Percentiles rank a stretch among this genome's conserved stretches.
Conservation (phyloP, 2,113 vertebrate species). For the Promerops cafer region DNA sequence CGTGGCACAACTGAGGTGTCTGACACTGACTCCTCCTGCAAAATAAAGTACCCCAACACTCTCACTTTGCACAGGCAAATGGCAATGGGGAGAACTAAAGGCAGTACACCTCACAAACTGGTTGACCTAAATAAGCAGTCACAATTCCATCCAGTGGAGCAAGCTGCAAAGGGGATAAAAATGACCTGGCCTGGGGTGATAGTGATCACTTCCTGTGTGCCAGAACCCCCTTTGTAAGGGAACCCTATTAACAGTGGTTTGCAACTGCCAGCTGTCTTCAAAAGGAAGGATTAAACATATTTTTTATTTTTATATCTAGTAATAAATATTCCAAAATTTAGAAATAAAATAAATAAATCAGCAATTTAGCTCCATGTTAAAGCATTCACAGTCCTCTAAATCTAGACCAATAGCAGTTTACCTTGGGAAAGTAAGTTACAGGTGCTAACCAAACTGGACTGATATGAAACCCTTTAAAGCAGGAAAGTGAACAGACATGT, state of each 20-base stretch:
- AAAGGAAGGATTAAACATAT: not conserved
- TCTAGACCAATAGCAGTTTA: not conserved
- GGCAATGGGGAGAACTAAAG: not conserved
- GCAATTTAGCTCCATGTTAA: not conserved
- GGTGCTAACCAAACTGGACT: not conserved
- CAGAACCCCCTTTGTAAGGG: not conserved
- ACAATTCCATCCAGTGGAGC: not conserved
- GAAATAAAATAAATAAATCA: not conserved
- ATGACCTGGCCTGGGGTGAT: not conserved
- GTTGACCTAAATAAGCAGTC: not conserved
- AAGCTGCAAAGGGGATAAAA: not conserved
- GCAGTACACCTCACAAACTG: not conserved
- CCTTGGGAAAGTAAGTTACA: not conserved
- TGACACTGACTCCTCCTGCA: not conserved
- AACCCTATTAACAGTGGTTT: not conserved
- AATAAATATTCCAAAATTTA: not conserved
- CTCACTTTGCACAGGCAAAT: not conserved
- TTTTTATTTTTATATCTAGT: not conserved
- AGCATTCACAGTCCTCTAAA: not conserved
- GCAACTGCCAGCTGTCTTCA: not conserved
- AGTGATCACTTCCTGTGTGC: fast-evolving
- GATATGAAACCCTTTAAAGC: not conserved
- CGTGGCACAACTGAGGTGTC: not conserved
- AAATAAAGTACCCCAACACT: not conserved
- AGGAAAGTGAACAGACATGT: not conserved